Base-by-base conservation (phyloP, 2,113 vertebrate genomes). In the Corythaeola cristata region DNA sequence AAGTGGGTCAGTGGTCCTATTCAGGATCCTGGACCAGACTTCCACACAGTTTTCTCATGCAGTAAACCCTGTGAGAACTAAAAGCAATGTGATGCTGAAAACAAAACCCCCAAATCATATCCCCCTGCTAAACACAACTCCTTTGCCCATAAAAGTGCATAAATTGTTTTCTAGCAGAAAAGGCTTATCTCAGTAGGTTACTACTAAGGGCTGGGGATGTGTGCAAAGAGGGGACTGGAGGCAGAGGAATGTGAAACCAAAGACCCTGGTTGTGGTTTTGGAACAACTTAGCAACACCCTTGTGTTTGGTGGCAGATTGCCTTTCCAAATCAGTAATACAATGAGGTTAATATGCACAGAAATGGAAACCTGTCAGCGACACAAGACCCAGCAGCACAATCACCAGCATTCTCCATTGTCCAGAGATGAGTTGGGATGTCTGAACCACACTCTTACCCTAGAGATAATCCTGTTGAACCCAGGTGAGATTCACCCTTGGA, bases 31-130 rank as follows among this genome's bases (percentile, higher is more conserved):
- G 49, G 19, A 26, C 3, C 1, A 55, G 32, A 52, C 6, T 68
- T 66, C 20, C 19, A n/a, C 0, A 2, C 2, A 11, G 3, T 62
- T 74, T 85, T 71, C 47, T 37, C 14, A 37, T 0, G 1, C 2
- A 50, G 67, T 18, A 83, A 68, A 56, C 12, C 5, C 39, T 21
- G 2, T 14, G 13, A 68, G 39, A 58, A 44, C 14, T 37, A 52
- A 64, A 81, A 73, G 15, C 5, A 44, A 41, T 2, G 8, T 4
- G 24, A 60, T n/a, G 30, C 18, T 82, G 50, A 44, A 92, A 78
- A 58, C 1, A 18, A n/a, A 66, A 33, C 2, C 15, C 15, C n/a
- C 32, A 45, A 56, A 39, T 52, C 19, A 12, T 50, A 49, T 47
- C 30, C 37, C 6, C 8, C 19, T 66, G 9, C 17, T 37, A 28